A percentile compares a stretch with the other conserved stretches of the same genome.
Conservation (phyloP, 2,797 vertebrate genomes). For the Decapterus maruadsi region DNA sequence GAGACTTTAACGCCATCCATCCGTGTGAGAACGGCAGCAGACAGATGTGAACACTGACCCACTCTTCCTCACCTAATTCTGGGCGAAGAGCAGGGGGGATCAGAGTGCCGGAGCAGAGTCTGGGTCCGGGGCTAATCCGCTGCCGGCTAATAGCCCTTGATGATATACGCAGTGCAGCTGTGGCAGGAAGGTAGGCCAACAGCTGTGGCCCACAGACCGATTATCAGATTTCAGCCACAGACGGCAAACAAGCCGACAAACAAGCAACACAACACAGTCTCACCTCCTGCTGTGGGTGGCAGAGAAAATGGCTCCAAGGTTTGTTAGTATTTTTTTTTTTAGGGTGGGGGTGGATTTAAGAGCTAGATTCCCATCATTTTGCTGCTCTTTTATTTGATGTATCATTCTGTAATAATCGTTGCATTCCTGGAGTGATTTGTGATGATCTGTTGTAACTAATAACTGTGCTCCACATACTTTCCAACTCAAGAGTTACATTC, state of each 20-base stretch:
- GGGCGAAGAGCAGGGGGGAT: conserved; percentile 62
- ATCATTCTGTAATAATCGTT: conserved; percentile 3
- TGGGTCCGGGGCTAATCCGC: conserved; percentile 74
- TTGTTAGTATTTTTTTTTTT: conserved; percentile 43
- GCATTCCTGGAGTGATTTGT: conserved; percentile 1
- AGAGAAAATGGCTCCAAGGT: conserved; percentile 44
- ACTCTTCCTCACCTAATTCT: conserved; percentile 69
- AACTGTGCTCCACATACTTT: too few species aligned
- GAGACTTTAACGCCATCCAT: conserved; percentile 41
- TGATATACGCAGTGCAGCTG: conserved; percentile 84
- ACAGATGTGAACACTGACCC: conserved; percentile 77
- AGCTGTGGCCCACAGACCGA: conserved; percentile 78
- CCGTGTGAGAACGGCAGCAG: conserved; percentile 46
- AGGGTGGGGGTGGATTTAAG: conserved; percentile 25
- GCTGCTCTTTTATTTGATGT: conserved; percentile 43
- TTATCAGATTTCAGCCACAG: conserved; percentile 79
- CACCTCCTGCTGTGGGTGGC: conserved; percentile 67
- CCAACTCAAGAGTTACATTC: neutral
- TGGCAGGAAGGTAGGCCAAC: conserved; percentile 80
- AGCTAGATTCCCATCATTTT: conserved; percentile 5
- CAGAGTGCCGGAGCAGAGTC: conserved; percentile 68
- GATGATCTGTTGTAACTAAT: neutral
- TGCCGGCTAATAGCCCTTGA: conserved; percentile 79
- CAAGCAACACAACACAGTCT: conserved; percentile 62
- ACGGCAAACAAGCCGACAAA: conserved; percentile 71